Percentiles rank a stretch among this genome's conserved stretches.
These are phyloP conservation scores for Dryococelus australis DNA, from an alignment of 2,888 invertebrate species.

Conservation along the genomic window DNA sequence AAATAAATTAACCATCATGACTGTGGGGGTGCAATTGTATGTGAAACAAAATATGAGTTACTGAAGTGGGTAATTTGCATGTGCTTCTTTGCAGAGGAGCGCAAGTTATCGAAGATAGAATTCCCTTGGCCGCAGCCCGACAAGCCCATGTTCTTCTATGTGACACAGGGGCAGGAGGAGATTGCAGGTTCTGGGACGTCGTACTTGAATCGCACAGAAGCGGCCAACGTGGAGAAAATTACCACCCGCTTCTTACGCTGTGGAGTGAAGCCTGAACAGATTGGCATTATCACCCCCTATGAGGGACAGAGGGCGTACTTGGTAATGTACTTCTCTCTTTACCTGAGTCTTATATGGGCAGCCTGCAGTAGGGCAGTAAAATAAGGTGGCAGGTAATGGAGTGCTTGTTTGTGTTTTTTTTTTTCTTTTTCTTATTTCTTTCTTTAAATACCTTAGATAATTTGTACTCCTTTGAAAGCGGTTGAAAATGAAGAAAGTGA, in stretches of 20 bases:
- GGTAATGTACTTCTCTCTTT: slow-evolving; percentile 57
- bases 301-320: slow-evolving; percentile 98
- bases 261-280: slow-evolving; percentile 96
- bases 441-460: too few relatives aligned
- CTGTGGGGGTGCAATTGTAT: too few relatives aligned
- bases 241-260: slow-evolving; percentile 93
- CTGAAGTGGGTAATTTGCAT: not conserved
- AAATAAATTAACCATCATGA: too few relatives aligned
- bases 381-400: too few relatives aligned
- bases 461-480: too few relatives aligned
- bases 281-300: slow-evolving; percentile 98
- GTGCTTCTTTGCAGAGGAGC: slow-evolving; percentile 71
- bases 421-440: too few relatives aligned
- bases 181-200: slow-evolving; percentile 99
- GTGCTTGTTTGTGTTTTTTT: too few relatives aligned
- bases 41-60: too few relatives aligned
- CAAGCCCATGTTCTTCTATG: slow-evolving; percentile 98
- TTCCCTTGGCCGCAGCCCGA: slow-evolving; percentile 98
- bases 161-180: slow-evolving; percentile 98
- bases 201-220: slow-evolving; percentile 97
- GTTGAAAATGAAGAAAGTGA: too few relatives aligned
- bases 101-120: slow-evolving; percentile 87
- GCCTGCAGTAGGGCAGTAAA: too few relatives aligned
- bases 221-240: slow-evolving; percentile 97
- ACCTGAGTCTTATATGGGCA: too few relatives aligned